Evolutionary conservation across 2,113 vertebrate genomes (phyloP).

Genomic region (Protobothrops mucrosquamatus): DNA sequence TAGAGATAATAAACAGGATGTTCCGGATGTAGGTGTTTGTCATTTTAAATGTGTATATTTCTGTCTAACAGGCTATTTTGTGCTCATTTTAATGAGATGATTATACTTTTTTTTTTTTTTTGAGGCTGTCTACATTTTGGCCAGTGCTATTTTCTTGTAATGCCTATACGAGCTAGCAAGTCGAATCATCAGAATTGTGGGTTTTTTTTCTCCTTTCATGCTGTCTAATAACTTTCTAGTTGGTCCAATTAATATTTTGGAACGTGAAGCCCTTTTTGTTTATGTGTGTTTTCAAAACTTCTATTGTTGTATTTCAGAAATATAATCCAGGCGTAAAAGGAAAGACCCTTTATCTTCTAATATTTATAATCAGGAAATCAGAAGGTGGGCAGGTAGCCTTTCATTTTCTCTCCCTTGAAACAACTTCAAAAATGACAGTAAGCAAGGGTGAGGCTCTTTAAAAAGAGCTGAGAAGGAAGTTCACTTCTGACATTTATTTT

Average conservation of each 20-base stretch:
- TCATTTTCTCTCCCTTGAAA: constrained; percentile 42
- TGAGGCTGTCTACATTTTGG: neutral
- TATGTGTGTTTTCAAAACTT: neutral
- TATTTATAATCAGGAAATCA: constrained; percentile 20
- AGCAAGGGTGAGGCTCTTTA: constrained; percentile 71
- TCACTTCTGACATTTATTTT: constrained; percentile 72
- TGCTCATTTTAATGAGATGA: constrained; percentile 2
- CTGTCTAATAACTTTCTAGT: constrained; percentile 26
- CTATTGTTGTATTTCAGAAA: neutral
- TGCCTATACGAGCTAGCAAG: neutral
- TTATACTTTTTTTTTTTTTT: neutral
- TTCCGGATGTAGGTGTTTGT: neutral
- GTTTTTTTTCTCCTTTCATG: constrained; percentile 21
- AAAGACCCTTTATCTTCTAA: neutral
- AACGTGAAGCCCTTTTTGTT: neutral
- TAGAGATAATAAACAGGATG: neutral
- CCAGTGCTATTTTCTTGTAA: neutral
- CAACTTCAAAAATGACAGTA: constrained; percentile 55
- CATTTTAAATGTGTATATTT: neutral
- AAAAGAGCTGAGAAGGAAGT: constrained; percentile 72
- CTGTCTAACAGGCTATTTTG: neutral
- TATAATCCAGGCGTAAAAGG: neutral
- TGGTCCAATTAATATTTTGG: constrained; percentile 14
- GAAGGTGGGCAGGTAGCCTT: constrained; percentile 51
- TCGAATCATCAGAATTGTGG: constrained; percentile 17